Evolutionary conservation across 2,797 vertebrate species (phyloP).

Genomic region (Champsocephalus esox): DNA sequence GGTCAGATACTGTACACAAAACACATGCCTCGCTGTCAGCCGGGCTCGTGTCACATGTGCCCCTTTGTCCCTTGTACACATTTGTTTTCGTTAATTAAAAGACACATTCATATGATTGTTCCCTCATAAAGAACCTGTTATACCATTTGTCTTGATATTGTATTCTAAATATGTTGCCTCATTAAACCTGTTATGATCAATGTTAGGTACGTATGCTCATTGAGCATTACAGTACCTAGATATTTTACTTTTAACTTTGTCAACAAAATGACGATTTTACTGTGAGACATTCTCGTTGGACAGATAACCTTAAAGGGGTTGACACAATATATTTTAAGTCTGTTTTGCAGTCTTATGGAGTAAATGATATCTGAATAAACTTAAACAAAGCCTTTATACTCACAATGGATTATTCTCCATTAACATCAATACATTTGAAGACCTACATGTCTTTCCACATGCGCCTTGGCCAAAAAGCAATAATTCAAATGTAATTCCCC

Average conservation of each 20-base stretch:
- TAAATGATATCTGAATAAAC: background rate
- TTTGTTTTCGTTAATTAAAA: background rate
- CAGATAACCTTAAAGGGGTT: background rate
- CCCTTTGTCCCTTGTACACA: too few relatives aligned
- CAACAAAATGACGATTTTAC: background rate
- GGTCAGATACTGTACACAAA: constrained; percentile 43
- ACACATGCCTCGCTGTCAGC: constrained; percentile 12
- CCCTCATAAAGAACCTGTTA: background rate
- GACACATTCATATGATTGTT: background rate
- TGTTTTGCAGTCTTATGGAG: background rate
- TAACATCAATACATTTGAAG: too few relatives aligned
- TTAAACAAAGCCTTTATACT: background rate
- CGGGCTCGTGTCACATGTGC: background rate
- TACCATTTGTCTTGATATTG: background rate
- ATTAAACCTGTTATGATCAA: background rate
- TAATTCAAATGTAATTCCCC: too few relatives aligned
- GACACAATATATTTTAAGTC: background rate
- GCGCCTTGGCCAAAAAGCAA: too few relatives aligned
- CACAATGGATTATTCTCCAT: too few relatives aligned
- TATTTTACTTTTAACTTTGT: background rate
- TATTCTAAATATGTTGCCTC: background rate
- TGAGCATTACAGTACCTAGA: background rate
- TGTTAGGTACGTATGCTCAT: background rate
- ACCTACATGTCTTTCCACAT: too few relatives aligned
- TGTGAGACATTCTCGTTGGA: background rate